Percentiles rank a stretch among this genome's conserved stretches.
phyloP scores from a whole-genome alignment of 2,797 vertebrate genomes.

The Naso thynnoides region DNA sequence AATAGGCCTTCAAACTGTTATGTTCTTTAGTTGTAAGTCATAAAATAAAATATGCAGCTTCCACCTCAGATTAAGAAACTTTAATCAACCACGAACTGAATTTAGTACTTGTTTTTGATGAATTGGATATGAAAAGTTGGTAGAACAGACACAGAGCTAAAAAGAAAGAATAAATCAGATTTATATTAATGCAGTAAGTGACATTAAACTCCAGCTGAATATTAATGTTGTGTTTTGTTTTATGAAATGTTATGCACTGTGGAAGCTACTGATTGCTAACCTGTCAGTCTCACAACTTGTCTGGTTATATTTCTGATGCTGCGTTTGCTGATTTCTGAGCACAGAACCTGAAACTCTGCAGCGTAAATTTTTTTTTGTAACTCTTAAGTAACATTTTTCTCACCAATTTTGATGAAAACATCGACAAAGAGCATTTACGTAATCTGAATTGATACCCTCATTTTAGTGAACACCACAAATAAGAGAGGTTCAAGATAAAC shows the following conservation, averaged over 20 bases:
- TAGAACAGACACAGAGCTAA: not conserved
- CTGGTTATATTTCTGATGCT: not conserved
- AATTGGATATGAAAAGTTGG: not conserved
- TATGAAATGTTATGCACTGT: not conserved
- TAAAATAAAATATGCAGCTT: not conserved
- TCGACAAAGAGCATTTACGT: not conserved
- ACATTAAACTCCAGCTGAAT: no score
- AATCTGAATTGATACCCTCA: not conserved
- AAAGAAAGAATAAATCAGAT: not conserved
- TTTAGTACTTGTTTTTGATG: not conserved
- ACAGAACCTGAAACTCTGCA: not conserved
- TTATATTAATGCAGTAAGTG: not conserved
- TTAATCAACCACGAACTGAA: not conserved
- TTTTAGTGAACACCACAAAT: not conserved
- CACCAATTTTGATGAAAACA: not conserved
- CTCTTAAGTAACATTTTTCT: not conserved
- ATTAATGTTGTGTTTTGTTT: not conserved
- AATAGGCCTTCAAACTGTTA: not conserved
- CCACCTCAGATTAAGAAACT: not conserved
- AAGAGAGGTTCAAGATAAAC: not conserved
- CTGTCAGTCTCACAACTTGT: not conserved
- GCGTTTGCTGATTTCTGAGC: not conserved
- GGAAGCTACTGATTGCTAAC: not conserved
- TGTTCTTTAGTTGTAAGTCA: not conserved
- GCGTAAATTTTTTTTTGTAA: no score